These are phyloP conservation scores for Malthinus flaveolus DNA, from an alignment of 2,888 invertebrate species.

Conservation along the genomic window DNA sequence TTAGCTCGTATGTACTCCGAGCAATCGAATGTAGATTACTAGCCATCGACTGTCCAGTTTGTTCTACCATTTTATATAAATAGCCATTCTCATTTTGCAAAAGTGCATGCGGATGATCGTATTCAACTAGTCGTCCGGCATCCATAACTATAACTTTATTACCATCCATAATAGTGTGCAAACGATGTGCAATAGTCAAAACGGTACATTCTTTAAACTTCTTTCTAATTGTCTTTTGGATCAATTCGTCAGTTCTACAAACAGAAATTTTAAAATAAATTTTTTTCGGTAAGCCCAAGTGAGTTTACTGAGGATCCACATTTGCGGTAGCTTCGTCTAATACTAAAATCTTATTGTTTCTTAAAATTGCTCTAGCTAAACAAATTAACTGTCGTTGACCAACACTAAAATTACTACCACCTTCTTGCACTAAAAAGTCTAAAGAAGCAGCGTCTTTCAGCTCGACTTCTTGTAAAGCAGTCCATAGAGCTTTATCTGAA, in stretches of 20 bases:
- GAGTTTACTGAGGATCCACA: conserved; percentile 77
- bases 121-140: conserved; percentile 74
- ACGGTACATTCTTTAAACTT: conserved; percentile 79
- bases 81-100: conserved; percentile 64
- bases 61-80: conserved; percentile 68
- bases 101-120: conserved; percentile 74
- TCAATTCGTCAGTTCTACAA: conserved; percentile 67
- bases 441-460: conserved; percentile 72
- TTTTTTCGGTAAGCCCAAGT: not conserved
- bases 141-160: conserved; percentile 82
- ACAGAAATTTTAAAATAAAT: not conserved
- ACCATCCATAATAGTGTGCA: conserved; percentile 83
- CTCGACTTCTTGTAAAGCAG: conserved; percentile 75
- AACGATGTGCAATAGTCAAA: conserved; percentile 78
- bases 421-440: conserved; percentile 69
- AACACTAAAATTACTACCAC: conserved; percentile 82
- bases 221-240: conserved; percentile 73
- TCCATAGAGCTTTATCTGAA: conserved; percentile 74
- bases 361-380: conserved; percentile 80
- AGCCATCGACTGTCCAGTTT: conserved; percentile 61
- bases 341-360: conserved; percentile 77
- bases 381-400: conserved; percentile 88
- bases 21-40: conserved; percentile 40
- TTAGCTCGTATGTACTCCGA: not conserved
- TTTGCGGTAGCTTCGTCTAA: conserved; percentile 92